phyloP scores from a whole-genome alignment of 1,140 invertebrate genomes.

The Drosophila navojoa region DNA sequence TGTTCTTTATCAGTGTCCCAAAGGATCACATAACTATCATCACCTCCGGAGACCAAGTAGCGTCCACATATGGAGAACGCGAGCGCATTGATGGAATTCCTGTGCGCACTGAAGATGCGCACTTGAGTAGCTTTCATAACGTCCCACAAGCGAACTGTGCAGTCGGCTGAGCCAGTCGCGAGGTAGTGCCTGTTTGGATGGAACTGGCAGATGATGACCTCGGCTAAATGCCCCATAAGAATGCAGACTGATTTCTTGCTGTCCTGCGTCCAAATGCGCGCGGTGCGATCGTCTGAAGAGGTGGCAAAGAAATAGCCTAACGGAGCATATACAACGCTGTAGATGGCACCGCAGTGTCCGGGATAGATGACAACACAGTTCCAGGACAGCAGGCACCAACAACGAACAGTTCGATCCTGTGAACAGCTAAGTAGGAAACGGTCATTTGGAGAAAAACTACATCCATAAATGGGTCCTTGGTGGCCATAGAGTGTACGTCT shows the following conservation, averaged over 20 bases:
- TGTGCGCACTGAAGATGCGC: conserved; percentile 54
- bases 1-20: conserved; percentile 46
- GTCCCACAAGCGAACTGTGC: conserved; percentile 60
- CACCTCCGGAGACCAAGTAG: conserved; percentile 45
- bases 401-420: conserved; percentile 46
- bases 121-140: conserved; percentile 37
- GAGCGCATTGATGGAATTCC: conserved; percentile 18
- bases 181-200: conserved; percentile 61
- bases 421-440: conserved; percentile 53
- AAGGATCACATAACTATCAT: conserved; percentile 42
- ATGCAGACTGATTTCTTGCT: conserved; percentile 27
- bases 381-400: conserved; percentile 65
- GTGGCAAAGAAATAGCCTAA: conserved; percentile 56
- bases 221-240: conserved; percentile 49
- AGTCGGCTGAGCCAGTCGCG: conserved; percentile 59
- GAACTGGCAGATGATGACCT: conserved; percentile 44
- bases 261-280: conserved; percentile 59
- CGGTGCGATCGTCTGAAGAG: conserved; percentile 51
- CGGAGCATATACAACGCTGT: conserved; percentile 46
- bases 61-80: conserved; percentile 53
- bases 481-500: conserved; percentile 46
- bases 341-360: conserved; percentile 38
- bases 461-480: conserved; percentile 37
- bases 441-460: conserved; percentile 49
- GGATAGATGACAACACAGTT: conserved; percentile 57